Evolutionary conservation across 1,140 invertebrate genomes (phyloP).

Genomic region (Euborellia annulipes): DNA sequence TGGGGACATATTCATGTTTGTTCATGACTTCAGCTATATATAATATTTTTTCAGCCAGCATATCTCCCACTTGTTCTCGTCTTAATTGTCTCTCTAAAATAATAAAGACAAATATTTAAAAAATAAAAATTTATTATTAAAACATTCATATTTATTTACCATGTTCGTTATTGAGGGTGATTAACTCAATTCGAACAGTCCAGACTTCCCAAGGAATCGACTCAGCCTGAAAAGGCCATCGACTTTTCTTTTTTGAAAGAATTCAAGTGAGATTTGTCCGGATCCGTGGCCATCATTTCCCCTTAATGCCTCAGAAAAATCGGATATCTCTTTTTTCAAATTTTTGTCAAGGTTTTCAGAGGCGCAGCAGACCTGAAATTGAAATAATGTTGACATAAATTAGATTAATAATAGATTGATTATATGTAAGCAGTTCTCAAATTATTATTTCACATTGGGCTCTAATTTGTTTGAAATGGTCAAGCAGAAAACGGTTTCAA

Average conservation of each 20-base stretch:
- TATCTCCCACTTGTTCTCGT: slow-evolving; percentile 77
- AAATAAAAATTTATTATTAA: slow-evolving; percentile 1
- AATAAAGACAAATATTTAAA: slow-evolving; percentile 12
- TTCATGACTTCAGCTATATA: slow-evolving; percentile 92
- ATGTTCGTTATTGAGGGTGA: slow-evolving; percentile 70
- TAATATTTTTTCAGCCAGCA: slow-evolving; percentile 81
- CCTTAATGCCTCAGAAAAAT: slow-evolving; percentile 71
- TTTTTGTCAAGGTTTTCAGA: slow-evolving; percentile 57
- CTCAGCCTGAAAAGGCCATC: slow-evolving; percentile 77
- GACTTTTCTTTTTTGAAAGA: slow-evolving; percentile 79
- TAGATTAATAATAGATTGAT: too few species aligned
- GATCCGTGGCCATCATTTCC: slow-evolving; percentile 51
- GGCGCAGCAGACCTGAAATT: slow-evolving; percentile 58
- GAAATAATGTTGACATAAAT: too few species aligned
- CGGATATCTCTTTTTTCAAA: slow-evolving; percentile 64
- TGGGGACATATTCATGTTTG: slow-evolving; percentile 84
- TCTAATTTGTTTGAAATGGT: too few species aligned
- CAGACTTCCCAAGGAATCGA: slow-evolving; percentile 95
- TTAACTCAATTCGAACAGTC: slow-evolving; percentile 80
- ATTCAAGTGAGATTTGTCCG: slow-evolving; percentile 85
- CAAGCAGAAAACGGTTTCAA: too few species aligned
- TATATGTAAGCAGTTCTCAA: too few species aligned
- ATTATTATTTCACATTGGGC: too few species aligned
- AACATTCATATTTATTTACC: slow-evolving; percentile 23
- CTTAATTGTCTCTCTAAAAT: slow-evolving; percentile 61